A percentile compares a stretch with the other conserved stretches of the same genome.
Conservation (phyloP, 2,113 vertebrate species). For the Egretta garzetta region DNA sequence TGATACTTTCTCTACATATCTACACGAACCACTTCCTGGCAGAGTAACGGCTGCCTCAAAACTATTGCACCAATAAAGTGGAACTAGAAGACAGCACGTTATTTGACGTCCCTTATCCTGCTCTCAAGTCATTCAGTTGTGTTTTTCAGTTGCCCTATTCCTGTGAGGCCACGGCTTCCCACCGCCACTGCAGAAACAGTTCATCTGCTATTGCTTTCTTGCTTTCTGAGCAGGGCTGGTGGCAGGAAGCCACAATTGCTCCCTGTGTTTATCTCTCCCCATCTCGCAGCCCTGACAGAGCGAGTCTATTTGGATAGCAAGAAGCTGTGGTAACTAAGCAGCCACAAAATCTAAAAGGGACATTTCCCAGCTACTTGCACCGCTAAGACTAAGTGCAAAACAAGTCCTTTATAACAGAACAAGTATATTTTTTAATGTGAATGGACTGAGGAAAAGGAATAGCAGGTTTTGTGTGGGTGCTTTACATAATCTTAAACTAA, state of each 20-base stretch:
- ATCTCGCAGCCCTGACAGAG: conserved; percentile 17
- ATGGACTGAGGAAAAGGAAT: not conserved
- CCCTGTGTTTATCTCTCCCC: conserved; percentile 56
- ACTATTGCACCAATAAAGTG: not conserved
- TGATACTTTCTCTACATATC: not conserved
- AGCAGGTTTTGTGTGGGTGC: conserved; percentile 19
- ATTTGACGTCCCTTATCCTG: not conserved
- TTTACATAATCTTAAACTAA: conserved; percentile 28
- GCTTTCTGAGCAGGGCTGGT: conserved; percentile 30
- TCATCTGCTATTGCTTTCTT: conserved; percentile 39
- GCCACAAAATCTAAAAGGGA: conserved; percentile 24
- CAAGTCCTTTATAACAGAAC: not conserved
- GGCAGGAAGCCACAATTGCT: conserved; percentile 69
- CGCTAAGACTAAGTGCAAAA: not conserved
- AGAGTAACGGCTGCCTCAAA: not conserved
- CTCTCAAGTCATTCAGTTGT: not conserved
- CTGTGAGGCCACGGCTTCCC: conserved; percentile 17
- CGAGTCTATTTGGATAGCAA: conserved; percentile 45
- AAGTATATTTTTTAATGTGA: conserved; percentile 20
- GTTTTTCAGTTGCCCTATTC: not conserved
- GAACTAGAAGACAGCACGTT: not conserved
- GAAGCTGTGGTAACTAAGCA: conserved; percentile 44
- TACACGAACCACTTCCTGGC: not conserved
- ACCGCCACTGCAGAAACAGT: not conserved
- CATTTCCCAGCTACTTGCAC: conserved; percentile 18